A percentile compares a stretch with the other conserved stretches of the same genome.
These are phyloP conservation scores for Harmothoe impar DNA, from an alignment of 2,888 invertebrate genomes.

Conservation along the genomic window DNA sequence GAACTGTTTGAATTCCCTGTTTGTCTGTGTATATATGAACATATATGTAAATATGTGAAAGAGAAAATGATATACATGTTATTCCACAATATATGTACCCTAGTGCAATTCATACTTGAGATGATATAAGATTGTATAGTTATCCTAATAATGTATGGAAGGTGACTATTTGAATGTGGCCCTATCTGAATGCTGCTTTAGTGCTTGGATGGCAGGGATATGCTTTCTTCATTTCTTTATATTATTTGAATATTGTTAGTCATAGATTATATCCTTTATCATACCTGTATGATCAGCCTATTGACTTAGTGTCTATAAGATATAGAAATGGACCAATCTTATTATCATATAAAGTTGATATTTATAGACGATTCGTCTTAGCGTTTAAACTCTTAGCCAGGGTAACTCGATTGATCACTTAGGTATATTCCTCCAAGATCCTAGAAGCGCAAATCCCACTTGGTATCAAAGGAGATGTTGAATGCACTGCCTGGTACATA, in stretches of 20 bases:
- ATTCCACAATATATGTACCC: neutral
- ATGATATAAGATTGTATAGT: neutral
- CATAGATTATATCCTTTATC: too few species aligned
- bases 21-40: neutral
- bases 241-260: neutral
- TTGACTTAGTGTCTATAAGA: too few species aligned
- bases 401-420: too few species aligned
- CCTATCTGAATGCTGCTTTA: conserved; percentile 49
- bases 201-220: conserved; percentile 38
- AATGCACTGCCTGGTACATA: neutral
- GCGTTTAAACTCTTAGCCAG: too few species aligned
- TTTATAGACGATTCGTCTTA: too few species aligned
- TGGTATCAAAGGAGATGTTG: neutral
- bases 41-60: neutral
- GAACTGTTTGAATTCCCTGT: neutral
- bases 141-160: neutral
- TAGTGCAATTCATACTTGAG: neutral
- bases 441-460: neutral
- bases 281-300: too few species aligned
- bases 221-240: conserved; percentile 3
- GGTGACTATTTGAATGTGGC: conserved; percentile 29
- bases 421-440: too few species aligned
- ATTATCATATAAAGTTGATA: too few species aligned
- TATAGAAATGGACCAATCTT: too few species aligned
- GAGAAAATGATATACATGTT: too few species aligned